Conservation (phyloP, 2,797 vertebrate species). For the Lithobates pipiens region DNA sequence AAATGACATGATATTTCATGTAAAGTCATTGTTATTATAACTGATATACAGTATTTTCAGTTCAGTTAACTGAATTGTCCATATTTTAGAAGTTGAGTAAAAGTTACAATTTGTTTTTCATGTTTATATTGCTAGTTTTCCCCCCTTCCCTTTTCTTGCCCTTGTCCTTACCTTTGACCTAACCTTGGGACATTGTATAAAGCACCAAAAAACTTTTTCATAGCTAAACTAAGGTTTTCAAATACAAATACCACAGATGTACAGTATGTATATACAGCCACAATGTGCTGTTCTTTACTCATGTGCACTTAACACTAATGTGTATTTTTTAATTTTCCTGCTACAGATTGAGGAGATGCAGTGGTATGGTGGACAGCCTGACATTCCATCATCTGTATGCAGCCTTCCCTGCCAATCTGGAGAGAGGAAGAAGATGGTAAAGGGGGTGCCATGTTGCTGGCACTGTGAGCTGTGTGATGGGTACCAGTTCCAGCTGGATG, state of each 20-base stretch:
- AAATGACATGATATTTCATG: background rate
- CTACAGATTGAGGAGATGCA: conserved; percentile 83
- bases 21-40: too few relatives aligned
- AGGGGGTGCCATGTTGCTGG: conserved; percentile 93
- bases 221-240: background rate
- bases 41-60: too few relatives aligned
- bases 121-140: too few relatives aligned
- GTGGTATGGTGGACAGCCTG: conserved; percentile 79
- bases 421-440: conserved; percentile 92
- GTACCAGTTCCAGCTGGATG: conserved; percentile 86
- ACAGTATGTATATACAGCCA: background rate
- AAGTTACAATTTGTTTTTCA: too few relatives aligned
- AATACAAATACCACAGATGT: too few relatives aligned
- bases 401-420: conserved; percentile 88
- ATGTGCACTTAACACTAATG: background rate
- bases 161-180: too few relatives aligned
- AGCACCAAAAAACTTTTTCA: too few relatives aligned
- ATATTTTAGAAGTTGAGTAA: too few relatives aligned
- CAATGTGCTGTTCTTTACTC: background rate
- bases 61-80: too few relatives aligned
- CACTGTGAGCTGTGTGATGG: conserved; percentile 92
- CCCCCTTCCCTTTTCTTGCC: too few relatives aligned
- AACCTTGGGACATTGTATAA: too few relatives aligned
- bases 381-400: conserved; percentile 83
- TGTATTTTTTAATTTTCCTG: background rate